These are phyloP conservation scores for Setipinna tenuifilis DNA, from an alignment of 2,797 vertebrate genomes.

Conservation along the genomic window DNA sequence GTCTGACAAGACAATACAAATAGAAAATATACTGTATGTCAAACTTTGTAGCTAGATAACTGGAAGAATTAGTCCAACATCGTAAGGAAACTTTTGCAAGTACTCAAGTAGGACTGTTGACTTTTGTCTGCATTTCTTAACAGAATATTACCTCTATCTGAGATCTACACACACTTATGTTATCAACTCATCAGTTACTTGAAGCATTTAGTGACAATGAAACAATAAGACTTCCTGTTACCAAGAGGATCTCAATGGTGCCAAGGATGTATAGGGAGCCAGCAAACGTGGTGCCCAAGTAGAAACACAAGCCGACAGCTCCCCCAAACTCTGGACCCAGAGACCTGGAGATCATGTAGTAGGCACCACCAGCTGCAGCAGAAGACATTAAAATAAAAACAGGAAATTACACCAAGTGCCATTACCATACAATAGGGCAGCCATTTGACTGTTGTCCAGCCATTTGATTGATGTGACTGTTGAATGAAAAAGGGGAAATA, in stretches of 20 bases:
- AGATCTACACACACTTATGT: neutral
- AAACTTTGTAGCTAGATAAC: neutral
- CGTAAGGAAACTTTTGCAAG: too few relatives aligned
- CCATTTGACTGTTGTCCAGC: neutral
- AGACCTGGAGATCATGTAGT: conserved; percentile 97
- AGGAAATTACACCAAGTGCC: neutral
- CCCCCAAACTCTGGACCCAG: conserved; percentile 96
- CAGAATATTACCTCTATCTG: neutral
- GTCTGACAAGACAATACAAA: conserved; percentile 67
- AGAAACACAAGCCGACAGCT: conserved; percentile 94
- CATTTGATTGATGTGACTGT: neutral
- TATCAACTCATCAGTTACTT: neutral
- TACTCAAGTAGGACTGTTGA: neutral
- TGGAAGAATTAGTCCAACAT: too few relatives aligned
- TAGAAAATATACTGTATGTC: neutral
- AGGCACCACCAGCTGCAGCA: conserved; percentile 88
- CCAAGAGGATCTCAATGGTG: conserved; percentile 95
- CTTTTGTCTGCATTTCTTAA: neutral
- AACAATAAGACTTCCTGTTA: conserved; percentile 59
- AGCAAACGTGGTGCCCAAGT: conserved; percentile 93
- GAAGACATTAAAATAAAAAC: neutral
- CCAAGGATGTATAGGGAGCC: conserved; percentile 96
- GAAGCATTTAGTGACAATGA: neutral
- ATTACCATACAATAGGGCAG: neutral
- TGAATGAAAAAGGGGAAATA: neutral